phyloP scores from a whole-genome alignment of 2,113 vertebrate species.

The Pachycephala philippinensis region DNA sequence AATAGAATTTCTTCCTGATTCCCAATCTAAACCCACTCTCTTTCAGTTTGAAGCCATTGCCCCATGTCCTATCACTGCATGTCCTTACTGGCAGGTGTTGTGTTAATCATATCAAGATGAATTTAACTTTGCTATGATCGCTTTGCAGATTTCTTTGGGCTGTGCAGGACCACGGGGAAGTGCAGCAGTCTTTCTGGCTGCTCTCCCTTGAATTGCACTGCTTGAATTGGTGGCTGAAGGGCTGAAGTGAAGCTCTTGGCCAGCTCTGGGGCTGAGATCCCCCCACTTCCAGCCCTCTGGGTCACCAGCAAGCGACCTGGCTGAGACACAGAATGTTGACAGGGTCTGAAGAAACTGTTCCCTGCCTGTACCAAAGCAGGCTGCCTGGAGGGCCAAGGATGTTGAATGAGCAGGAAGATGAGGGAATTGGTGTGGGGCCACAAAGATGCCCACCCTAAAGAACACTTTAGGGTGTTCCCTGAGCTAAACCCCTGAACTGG shows the following conservation, averaged over 20 bases:
- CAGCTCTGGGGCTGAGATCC: background rate
- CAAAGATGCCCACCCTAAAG: background rate
- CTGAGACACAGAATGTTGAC: background rate
- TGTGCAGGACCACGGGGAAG: background rate
- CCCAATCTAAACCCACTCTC: background rate
- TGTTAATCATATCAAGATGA: background rate
- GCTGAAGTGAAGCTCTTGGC: background rate
- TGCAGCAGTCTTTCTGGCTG: background rate
- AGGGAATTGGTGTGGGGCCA: too few species aligned
- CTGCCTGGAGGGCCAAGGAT: background rate
- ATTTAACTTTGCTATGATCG: background rate
- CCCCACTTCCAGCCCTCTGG: background rate
- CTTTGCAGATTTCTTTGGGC: background rate
- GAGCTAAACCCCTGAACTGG: background rate
- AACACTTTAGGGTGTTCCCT: background rate
- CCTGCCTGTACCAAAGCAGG: background rate
- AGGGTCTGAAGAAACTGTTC: background rate
- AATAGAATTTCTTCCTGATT: background rate
- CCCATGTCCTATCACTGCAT: background rate
- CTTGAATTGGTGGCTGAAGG: background rate
- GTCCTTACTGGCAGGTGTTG: background rate
- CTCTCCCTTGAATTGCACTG: accelerated
- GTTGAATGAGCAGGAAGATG: background rate
- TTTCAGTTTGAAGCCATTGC: background rate
- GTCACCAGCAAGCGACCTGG: background rate